phyloP scores from a whole-genome alignment of 2,797 vertebrate species.

The Microctenopoma steveboyesi region DNA sequence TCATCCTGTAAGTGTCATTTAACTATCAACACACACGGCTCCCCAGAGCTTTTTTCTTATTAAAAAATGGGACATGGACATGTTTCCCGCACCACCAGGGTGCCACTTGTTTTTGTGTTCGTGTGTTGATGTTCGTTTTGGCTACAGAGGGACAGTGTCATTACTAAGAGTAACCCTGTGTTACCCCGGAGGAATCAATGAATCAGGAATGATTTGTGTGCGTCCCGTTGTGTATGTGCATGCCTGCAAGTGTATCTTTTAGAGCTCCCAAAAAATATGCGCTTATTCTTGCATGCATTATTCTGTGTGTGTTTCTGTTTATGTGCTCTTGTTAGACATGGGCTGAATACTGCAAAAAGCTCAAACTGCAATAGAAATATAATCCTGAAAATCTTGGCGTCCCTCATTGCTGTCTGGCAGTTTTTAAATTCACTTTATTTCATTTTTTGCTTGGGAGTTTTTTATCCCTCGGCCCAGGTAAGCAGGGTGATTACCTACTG shows the following conservation, averaged over 20 bases:
- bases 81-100: conserved; percentile 48
- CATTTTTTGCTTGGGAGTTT: conserved; percentile 31
- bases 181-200: conserved; percentile 67
- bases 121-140: conserved; percentile 64
- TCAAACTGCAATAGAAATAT: conserved; percentile 34
- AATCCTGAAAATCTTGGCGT: conserved; percentile 42
- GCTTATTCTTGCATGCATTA: conserved; percentile 19
- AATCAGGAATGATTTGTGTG: conserved; percentile 47
- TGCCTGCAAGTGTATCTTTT: conserved; percentile 18
- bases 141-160: conserved; percentile 60
- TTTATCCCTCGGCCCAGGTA: conserved; percentile 39
- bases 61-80: conserved; percentile 76
- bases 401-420: conserved; percentile 17
- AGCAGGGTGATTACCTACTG: conserved; percentile 40
- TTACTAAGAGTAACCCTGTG: conserved; percentile 63
- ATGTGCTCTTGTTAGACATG: conserved; percentile 16
- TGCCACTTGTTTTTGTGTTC: conserved; percentile 50
- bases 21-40: conserved; percentile 72
- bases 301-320: conserved; percentile 16
- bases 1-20: conserved; percentile 83
- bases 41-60: conserved; percentile 78
- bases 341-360: conserved; percentile 41
- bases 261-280: conserved; percentile 31
- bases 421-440: conserved; percentile 22
- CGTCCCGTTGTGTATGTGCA: conserved; percentile 11